Conservation (phyloP, 2,797 vertebrate species). For the Selene dorsalis region DNA sequence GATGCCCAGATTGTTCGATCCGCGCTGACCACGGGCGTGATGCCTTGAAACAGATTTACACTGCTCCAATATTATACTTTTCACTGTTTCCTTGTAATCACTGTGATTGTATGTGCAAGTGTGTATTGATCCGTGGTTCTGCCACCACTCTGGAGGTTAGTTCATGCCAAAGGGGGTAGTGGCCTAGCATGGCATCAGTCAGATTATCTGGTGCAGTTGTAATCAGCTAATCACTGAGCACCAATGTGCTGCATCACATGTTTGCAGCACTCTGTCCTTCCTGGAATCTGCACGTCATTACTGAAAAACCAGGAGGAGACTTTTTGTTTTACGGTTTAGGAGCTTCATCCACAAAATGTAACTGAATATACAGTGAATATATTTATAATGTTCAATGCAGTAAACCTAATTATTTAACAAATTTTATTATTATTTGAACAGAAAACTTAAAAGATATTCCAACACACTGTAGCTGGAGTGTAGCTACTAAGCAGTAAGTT, state of each 20-base stretch:
- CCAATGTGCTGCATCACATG: conserved; percentile 45
- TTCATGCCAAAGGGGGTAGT: conserved; percentile 60
- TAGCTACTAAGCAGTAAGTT: too few relatives aligned
- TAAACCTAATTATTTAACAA: neutral
- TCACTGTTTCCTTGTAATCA: conserved; percentile 31
- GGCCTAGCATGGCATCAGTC: conserved; percentile 62
- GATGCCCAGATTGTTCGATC: conserved; percentile 7
- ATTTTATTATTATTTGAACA: too few relatives aligned
- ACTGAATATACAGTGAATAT: neutral
- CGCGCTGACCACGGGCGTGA: neutral
- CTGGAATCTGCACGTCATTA: neutral
- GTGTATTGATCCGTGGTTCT: conserved; percentile 56
- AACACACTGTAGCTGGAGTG: too few relatives aligned
- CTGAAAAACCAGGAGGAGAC: neutral
- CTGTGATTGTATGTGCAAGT: conserved; percentile 38
- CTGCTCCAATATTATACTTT: neutral
- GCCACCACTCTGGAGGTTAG: conserved; percentile 66
- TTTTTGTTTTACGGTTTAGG: neutral
- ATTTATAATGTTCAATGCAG: neutral
- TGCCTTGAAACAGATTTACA: conserved; percentile 8
- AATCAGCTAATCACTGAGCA: conserved; percentile 65
- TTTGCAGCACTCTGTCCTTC: conserved; percentile 18
- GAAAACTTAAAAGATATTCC: too few relatives aligned
- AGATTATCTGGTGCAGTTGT: conserved; percentile 66
- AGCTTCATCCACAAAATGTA: neutral